Base-by-base conservation (phyloP, 2,888 invertebrate genomes). In the Lobophora halterata region DNA sequence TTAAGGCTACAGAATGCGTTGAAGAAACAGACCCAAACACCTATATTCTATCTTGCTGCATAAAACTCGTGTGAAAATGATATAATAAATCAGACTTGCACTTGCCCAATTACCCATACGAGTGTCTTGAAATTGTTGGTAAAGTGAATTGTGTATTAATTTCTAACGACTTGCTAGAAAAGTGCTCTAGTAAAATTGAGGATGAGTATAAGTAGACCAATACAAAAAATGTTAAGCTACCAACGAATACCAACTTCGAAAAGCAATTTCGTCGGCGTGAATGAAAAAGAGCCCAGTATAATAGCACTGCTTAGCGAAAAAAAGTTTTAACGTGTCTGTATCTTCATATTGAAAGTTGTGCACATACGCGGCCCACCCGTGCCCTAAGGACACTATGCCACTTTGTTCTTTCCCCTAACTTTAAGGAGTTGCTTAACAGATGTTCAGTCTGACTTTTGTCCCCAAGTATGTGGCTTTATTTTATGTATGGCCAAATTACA, bases 371-470 rank as follows among this genome's bases (percentile, higher is more conserved):
- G 49, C 51, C 45, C 54, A 45, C 49, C 49, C 59, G 54, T 61
- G 66, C 75, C 77, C 77, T 71, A 55, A 74, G 77, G 78, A 74
- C 71, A 73, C 70, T 71, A n/a, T n/a, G 55, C 61, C 62, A 76
- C 77, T 79, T 78, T 77, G 78, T 79, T 77, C 78, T 72, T 74
- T 61, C 58, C 65, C 61, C 52, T 62, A 78, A 80, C 69, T 80
- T 79, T 70, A 65, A 71, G 73, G 74, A 80, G 71, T 79, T 78
- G 67, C 70, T 74, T 75, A 80, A 78, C 79, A 79, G 79, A 79
- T 79, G 79, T 79, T 79, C 66, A 58, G 57, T 56, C 71, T 72
- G 74, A 79, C 76, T 77, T 75, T 73, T 72, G 76, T 75, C 67
- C 69, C 68, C 61, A 58, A 68, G 64, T 65, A 66, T 65, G 62